Evolutionary conservation across 2,888 invertebrate genomes (phyloP).

Genomic region (Macrophya alboannulata): DNA sequence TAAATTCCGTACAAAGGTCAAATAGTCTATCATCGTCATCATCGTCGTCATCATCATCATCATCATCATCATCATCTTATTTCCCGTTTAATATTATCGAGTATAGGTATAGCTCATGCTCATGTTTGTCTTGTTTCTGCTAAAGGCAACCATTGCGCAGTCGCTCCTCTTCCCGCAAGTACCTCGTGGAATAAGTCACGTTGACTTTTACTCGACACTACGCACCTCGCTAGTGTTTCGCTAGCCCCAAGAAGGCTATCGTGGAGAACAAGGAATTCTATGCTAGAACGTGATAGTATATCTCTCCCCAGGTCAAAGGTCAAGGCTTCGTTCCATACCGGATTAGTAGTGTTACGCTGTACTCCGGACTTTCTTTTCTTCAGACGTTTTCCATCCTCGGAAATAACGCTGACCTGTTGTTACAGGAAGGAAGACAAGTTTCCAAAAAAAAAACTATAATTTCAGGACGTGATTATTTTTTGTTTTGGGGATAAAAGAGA

Average conservation of each 20-base stretch:
- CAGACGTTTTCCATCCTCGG: constrained; percentile 78
- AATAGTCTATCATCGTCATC: not conserved
- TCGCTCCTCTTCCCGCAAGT: constrained; percentile 82
- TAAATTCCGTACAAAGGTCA: not conserved
- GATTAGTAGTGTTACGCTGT: constrained; percentile 80
- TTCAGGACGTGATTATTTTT: not conserved
- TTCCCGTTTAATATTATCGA: not conserved
- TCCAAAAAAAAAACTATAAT: not conserved
- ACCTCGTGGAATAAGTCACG: constrained; percentile 83
- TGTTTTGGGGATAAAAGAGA: not conserved
- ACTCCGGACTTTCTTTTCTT: constrained; percentile 82
- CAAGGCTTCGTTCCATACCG: constrained; percentile 82
- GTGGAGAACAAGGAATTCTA: constrained; percentile 84
- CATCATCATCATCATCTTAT: not conserved
- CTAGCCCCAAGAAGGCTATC: constrained; percentile 84
- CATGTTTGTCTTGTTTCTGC: constrained; percentile 75
- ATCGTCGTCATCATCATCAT: too few relatives aligned
- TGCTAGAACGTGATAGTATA: constrained; percentile 81
- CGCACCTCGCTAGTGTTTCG: constrained; percentile 82
- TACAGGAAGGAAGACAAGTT: not conserved
- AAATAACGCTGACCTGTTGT: constrained; percentile 75
- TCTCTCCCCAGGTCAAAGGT: constrained; percentile 82
- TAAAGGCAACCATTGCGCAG: constrained; percentile 83
- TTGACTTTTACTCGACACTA: constrained; percentile 79
- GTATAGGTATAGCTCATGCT: not conserved